Evolutionary conservation across 2,113 vertebrate species (phyloP).

Genomic region (Lucifuga dentata): DNA sequence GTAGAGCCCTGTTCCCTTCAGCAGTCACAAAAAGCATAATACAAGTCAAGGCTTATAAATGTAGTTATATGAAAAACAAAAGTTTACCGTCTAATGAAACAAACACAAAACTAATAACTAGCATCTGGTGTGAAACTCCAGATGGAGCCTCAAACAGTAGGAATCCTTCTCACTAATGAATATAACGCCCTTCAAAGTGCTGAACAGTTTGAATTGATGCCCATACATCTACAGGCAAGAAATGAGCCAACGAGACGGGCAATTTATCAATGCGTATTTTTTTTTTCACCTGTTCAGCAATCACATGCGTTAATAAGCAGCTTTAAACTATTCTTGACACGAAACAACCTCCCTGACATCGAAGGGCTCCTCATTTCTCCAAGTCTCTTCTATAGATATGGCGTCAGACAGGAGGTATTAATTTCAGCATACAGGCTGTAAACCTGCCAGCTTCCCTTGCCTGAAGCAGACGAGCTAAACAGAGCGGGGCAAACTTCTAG

Average conservation of each 20-base stretch:
- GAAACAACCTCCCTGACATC: conserved; percentile 72
- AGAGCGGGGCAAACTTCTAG: conserved; percentile 43
- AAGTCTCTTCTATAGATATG: conserved; percentile 60
- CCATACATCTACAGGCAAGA: conserved; percentile 31
- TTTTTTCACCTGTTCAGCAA: background rate
- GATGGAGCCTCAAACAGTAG: conserved; percentile 36
- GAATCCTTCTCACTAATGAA: conserved; percentile 39
- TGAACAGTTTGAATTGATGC: conserved; percentile 40
- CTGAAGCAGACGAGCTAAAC: conserved; percentile 39
- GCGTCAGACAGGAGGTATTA: conserved; percentile 59
- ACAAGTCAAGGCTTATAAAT: conserved; percentile 52
- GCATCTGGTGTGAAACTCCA: conserved; percentile 33
- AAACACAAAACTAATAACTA: conserved; percentile 33
- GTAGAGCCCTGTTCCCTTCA: conserved; percentile 16
- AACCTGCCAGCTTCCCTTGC: conserved; percentile 43
- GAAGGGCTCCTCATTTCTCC: conserved; percentile 62
- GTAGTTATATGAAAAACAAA: conserved; percentile 45
- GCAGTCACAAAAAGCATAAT: conserved; percentile 28
- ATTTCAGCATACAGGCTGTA: conserved; percentile 54
- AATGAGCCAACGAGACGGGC: conserved; percentile 20
- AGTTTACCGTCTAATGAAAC: conserved; percentile 55
- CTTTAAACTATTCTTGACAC: conserved; percentile 69
- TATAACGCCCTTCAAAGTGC: conserved; percentile 34
- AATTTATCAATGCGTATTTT: conserved; percentile 16
- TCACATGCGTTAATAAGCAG: conserved; percentile 46